Conservation (phyloP, 2,888 invertebrate genomes). For the Nezara viridula region DNA sequence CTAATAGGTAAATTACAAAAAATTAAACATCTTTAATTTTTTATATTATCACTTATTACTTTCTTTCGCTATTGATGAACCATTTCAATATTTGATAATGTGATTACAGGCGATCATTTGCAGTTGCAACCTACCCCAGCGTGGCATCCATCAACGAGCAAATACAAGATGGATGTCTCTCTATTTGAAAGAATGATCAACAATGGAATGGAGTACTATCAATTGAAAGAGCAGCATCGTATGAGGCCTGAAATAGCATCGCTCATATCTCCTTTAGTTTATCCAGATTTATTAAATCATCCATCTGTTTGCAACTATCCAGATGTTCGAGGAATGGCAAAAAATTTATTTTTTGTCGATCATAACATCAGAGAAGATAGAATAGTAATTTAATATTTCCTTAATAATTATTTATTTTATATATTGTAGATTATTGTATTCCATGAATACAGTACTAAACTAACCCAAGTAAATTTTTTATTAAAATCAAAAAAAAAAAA, state of each 20-base stretch:
- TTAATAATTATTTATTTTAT: neutral
- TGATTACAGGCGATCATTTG: constrained; percentile 64
- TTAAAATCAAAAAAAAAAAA: no score
- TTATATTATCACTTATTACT: neutral
- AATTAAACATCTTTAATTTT: neutral
- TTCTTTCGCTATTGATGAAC: neutral
- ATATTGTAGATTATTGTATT: neutral
- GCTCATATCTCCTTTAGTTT: constrained; percentile 76
- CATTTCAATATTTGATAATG: neutral
- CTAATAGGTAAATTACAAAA: constrained; percentile 76
- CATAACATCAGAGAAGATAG: constrained; percentile 70
- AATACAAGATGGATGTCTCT: constrained; percentile 71
- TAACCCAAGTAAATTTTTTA: no score
- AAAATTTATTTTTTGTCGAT: constrained; percentile 78
- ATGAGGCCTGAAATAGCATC: constrained; percentile 72
- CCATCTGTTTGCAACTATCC: constrained; percentile 73
- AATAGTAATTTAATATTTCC: constrained; percentile 64
- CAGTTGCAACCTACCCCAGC: constrained; percentile 72
- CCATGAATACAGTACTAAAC: no score
- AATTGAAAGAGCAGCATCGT: constrained; percentile 71
- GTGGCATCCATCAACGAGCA: constrained; percentile 70
- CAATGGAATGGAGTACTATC: constrained; percentile 69
- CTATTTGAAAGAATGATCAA: constrained; percentile 73
- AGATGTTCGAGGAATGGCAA: constrained; percentile 74
- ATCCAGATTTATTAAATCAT: constrained; percentile 76